Conservation (phyloP, 2,888 invertebrate genomes). For the Limulus polyphemus region DNA sequence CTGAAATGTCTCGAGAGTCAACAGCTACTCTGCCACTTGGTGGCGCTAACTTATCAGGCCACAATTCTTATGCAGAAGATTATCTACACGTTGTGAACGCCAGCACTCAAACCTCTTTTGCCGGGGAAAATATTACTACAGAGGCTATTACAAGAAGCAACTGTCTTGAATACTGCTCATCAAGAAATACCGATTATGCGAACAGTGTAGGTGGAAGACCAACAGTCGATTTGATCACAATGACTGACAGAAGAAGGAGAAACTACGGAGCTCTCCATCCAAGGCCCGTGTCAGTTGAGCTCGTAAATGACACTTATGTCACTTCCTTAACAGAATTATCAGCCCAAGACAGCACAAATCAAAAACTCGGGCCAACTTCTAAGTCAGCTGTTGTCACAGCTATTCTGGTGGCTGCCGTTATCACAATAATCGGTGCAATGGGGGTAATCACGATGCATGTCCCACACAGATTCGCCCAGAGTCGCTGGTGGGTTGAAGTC, state of each 20-base stretch:
- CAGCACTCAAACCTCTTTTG: not conserved
- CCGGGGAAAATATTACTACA: not conserved
- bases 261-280: conserved; percentile 2
- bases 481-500: conserved; percentile 19
- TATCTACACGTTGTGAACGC: not conserved
- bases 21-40: conserved; percentile 2
- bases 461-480: conserved; percentile 3
- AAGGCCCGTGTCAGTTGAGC: conserved; percentile 13
- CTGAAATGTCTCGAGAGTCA: conserved; percentile 16
- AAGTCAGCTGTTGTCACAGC: conserved; percentile 14
- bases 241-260: conserved; percentile 14
- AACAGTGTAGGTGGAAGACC: not conserved
- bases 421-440: conserved; percentile 21
- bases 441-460: conserved; percentile 20
- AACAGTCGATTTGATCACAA: conserved; percentile 10
- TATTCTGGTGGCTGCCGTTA: conserved; percentile 12
- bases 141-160: not conserved
- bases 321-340: conserved; percentile 11
- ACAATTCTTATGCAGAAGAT: not conserved
- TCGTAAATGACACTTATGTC: conserved; percentile 10
- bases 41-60: not conserved
- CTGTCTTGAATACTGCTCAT: not conserved
- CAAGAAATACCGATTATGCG: not conserved
- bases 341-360: conserved; percentile 10
- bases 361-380: conserved; percentile 14